Conservation (phyloP, 2,113 vertebrate genomes). For the Leuciscus idus region DNA sequence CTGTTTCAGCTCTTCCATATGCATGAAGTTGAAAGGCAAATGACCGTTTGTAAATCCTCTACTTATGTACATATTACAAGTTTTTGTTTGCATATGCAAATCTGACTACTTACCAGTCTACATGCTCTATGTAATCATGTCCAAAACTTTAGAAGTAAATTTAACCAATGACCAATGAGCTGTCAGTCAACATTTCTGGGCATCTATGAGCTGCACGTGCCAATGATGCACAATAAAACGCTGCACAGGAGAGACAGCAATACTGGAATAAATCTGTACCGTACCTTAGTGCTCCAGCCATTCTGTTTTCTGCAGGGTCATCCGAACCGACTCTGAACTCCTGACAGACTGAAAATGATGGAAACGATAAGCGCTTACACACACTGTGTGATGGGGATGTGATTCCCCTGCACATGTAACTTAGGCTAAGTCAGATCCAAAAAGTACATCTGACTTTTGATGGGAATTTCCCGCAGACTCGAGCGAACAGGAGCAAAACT, state of each 20-base stretch:
- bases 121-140: not conserved
- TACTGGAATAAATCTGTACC: not conserved
- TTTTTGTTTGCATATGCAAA: not conserved
- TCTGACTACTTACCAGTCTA: not conserved
- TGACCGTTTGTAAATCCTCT: not conserved
- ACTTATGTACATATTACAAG: not conserved
- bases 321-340: slow-evolving; percentile 34
- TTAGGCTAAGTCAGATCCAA: slow-evolving; percentile 44
- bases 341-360: slow-evolving; percentile 49
- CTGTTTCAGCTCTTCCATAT: not conserved
- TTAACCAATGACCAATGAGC: not conserved
- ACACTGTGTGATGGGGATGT: slow-evolving; percentile 57
- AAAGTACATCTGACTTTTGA: slow-evolving; percentile 39
- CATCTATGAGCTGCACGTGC: not conserved
- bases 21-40: not conserved
- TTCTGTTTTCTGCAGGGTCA: slow-evolving; percentile 52
- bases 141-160: not conserved
- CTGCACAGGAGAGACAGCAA: not conserved
- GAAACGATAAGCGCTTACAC: slow-evolving; percentile 25
- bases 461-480: slow-evolving; percentile 59
- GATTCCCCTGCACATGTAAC: slow-evolving; percentile 46
- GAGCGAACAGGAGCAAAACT: not conserved
- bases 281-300: slow-evolving; percentile 75
- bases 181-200: not conserved
- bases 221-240: not conserved